phyloP scores from a whole-genome alignment of 1,140 invertebrate genomes.

The Eurosta solidaginis region DNA sequence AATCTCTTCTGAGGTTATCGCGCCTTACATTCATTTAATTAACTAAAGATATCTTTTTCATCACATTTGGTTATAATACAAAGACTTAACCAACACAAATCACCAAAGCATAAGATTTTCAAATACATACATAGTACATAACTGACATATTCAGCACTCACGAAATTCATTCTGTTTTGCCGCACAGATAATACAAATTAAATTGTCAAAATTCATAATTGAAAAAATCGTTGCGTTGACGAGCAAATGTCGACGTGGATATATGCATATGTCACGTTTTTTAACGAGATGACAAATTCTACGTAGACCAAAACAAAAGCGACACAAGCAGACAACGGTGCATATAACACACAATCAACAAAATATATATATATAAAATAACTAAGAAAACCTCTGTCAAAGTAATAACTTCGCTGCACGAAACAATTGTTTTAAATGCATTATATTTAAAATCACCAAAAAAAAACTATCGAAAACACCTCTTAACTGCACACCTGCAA shows the following conservation, averaged over 20 bases:
- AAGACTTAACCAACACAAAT: no score
- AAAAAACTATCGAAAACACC: not conserved
- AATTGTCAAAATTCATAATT: slow-evolving; percentile 28
- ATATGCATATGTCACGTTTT: slow-evolving; percentile 26
- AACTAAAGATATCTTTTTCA: no score
- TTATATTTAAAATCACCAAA: not conserved
- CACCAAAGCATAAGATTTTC: not conserved
- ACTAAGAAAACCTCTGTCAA: not conserved
- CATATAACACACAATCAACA: not conserved
- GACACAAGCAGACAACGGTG: not conserved
- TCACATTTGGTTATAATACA: no score
- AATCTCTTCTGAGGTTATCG: no score
- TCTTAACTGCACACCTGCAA: no score
- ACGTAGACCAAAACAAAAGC: not conserved
- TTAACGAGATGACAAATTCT: slow-evolving; percentile 24
- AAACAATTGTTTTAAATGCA: slow-evolving; percentile 25
- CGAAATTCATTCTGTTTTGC: slow-evolving; percentile 12
- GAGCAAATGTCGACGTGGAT: slow-evolving; percentile 22
- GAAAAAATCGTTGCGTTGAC: slow-evolving; percentile 24
- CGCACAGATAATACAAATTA: slow-evolving; percentile 16
- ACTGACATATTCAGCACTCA: not conserved
- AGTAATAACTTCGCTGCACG: not conserved
- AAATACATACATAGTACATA: not conserved
- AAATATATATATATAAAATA: not conserved
- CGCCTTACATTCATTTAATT: no score